Evolutionary conservation across 2,888 invertebrate species (phyloP), one percentile per base, ranked within the genome.

Genomic region (Norana najaformis): DNA sequence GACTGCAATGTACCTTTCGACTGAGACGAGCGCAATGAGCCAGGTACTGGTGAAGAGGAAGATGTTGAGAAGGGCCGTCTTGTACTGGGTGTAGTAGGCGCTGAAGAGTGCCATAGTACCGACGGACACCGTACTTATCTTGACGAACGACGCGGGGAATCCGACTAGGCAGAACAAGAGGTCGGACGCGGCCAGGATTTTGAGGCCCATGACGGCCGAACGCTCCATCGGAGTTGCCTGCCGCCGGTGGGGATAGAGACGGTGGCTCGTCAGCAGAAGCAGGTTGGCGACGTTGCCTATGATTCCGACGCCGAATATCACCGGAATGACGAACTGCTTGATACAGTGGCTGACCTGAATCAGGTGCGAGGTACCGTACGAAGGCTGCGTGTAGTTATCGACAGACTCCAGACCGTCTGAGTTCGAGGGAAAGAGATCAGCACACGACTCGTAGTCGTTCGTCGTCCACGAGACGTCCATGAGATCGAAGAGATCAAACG

Each of bases 231-330:
- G 97, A 91, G 96, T 96, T 91, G 93, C 93, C 18, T 85, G 34
- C 34, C 69, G 94, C 93, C 90, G 92, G 92, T 88, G 92, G 92
- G 39, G 39, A 38, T 88, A 88, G 39, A 94, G 91, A 91, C 94
- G 93, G 30, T 93, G 90, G 91, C 97, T 96, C 88, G 97, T 97
- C 91, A 97, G 96, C 38, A 97, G 97, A 92, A 97, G 96, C 92
- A 97, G 95, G 95, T 97, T 97, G 92, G 97, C 96, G 88, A 97
- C 96, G 94, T 97, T 97, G 88, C 97, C 97, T 90, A 97, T 95
- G 93, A 97, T 96, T 89, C 97, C 97, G 91, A 97, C 95, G 91
- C 96, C 95, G 94, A 97, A 97, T 93, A 97, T 96, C 91, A 96
- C 95, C 90, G 97, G 97, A 92, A 97, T 94, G 85, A 96, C 95